Evolutionary conservation across 2,888 invertebrate species (phyloP), one percentile per base, ranked within the genome.

Genomic region (Mystacides longicornis): DNA sequence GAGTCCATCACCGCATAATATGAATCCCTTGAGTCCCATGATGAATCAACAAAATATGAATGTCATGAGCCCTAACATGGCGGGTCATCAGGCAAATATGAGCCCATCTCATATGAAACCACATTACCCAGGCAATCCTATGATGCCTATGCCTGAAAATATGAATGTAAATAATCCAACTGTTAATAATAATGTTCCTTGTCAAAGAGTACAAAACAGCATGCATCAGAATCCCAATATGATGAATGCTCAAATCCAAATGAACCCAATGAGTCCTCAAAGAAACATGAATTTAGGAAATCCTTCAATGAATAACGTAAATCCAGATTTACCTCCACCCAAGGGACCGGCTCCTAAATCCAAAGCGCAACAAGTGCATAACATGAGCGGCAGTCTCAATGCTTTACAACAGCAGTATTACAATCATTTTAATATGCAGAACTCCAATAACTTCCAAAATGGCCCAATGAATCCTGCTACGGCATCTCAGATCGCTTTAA

Each of bases 191-290:
- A 70, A 11, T 20, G 3, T 19, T 3, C 19, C 69, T 63, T 66
- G 66, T 65, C 54, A 46, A 51, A 43, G 68, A 65, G 51, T 66
- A n/a, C n/a, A n/a, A n/a, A n/a, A n/a, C n/a, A n/a, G n/a, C n/a
- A n/a, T n/a, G n/a, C n/a, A n/a, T n/a, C n/a, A n/a, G n/a, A n/a
- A n/a, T 64, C 55, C 18, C 16, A 49, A 51, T 53, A 71, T 75
- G 2, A 75, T 75, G 75, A 72, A 68, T 61, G 75, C 75, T 16
- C 73, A 73, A 1, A 75, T 71, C 54, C 69, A 56, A 74, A 74
- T 52, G 73, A 31, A 45, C 20, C 3, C 14, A 7, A 45, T 63
- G 73, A 77, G 76, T 53, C 75, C 77, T 1, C 75, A 75, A 59
- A 27, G n/a, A 11, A 49, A 48, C 21, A 49, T 51, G 31, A 57